Evolutionary conservation across 2,797 vertebrate species (phyloP), one percentile per base, ranked within the genome.

Genomic region (Melanotaenia nigrans): DNA sequence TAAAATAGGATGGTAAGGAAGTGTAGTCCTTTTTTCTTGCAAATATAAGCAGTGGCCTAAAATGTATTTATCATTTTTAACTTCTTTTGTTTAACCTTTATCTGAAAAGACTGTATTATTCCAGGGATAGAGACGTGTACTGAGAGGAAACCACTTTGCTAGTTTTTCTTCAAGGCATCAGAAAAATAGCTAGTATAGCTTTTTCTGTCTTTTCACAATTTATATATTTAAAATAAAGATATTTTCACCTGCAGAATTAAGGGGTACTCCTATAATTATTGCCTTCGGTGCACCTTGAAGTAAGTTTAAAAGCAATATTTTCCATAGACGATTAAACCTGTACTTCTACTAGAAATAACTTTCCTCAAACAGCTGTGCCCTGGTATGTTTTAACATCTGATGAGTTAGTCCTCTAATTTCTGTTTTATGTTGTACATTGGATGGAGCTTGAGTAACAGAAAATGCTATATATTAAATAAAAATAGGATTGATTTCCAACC

Each of bases 11-110:
- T 22, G 0, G 65, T 33, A 30, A 12, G 67, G 73, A 47, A 65
- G n/a, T 47, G n/a, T 24, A 60, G 33, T 62, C 7, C 1, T 0
- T 65, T 65, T 75, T 36, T 28, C 55, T 54, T 49, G 40, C 56
- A 51, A 57, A 22, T 42, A 12, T 5, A n/a, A 69, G 61, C 55
- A 42, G 1, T 47, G 28, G 45, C 10, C 5, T 38, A 10, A 42
- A 28, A 6, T 38, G 30, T 45, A 18, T 45, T 2, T 45, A 20
- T n/a, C 2, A 24, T 49, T 42, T 55, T 65, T 54, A 58, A 75
- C n/a, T 82, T 74, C 74, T n/a, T n/a, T n/a, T n/a, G n/a, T n/a
- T n/a, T n/a, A n/a, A 79, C 69, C 65, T 47, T 62, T 42, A 32
- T 65, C 38, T 74, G 64, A 65, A 83, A 71, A 59, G 64, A 71